Evolutionary conservation across 2,113 vertebrate species (phyloP).

Genomic region (Mus spicilegus): DNA sequence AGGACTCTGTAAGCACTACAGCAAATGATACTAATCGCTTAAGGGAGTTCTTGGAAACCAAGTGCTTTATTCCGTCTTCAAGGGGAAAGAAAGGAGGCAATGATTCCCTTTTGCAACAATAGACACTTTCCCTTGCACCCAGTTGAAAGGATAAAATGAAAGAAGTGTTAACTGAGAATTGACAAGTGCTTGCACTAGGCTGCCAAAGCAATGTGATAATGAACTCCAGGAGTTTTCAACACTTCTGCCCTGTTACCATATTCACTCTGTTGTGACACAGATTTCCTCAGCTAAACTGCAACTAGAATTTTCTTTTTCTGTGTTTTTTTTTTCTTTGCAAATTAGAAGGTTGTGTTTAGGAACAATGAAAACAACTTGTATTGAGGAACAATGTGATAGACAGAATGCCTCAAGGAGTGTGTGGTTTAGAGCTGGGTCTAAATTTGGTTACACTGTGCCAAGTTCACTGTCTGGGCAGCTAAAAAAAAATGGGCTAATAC

Average conservation of each 20-base stretch:
- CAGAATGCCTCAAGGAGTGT: rapidly evolving
- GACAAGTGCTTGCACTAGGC: neutral
- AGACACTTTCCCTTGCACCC: slow-evolving; percentile 19
- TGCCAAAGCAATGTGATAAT: slow-evolving; percentile 39
- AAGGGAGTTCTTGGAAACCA: slow-evolving; percentile 52
- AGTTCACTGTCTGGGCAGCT: neutral
- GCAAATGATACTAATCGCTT: slow-evolving; percentile 54
- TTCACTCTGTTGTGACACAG: neutral
- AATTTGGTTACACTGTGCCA: neutral
- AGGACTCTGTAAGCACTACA: slow-evolving; percentile 26
- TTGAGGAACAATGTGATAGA: neutral
- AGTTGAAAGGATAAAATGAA: slow-evolving; percentile 58
- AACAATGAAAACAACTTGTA: neutral
- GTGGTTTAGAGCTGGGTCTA: neutral
- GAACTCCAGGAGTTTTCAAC: slow-evolving; percentile 11
- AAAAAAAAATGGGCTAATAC: neutral
- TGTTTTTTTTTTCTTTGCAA: neutral
- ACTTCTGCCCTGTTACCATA: slow-evolving; percentile 3
- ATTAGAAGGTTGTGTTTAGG: neutral
- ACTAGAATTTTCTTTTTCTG: neutral
- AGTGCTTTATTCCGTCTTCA: slow-evolving; percentile 62
- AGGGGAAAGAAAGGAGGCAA: slow-evolving; percentile 57
- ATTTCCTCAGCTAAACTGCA: neutral
- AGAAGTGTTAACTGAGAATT: slow-evolving; percentile 62
- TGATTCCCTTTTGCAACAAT: slow-evolving; percentile 56